Evolutionary conservation across 2,113 vertebrate genomes (phyloP).

Genomic region (Xenopus tropicalis): UCB_Xtro_10.0 CM004450.2:2937501-2938000

Average conservation of each 20-base stretch:
- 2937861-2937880: constrained; percentile 55
- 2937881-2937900: constrained; percentile 46
- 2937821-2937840: constrained; percentile 12
- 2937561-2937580: too few relatives aligned
- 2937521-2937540: too few relatives aligned
- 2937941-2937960: constrained; percentile 47
- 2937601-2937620: too few relatives aligned
- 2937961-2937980: constrained; percentile 54
- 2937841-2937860: constrained; percentile 22
- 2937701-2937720: neutral
- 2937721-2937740: too few relatives aligned
- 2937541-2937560: too few relatives aligned
- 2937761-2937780: constrained; percentile 17
- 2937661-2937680: too few relatives aligned
- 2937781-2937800: constrained; percentile 12
- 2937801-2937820: neutral
- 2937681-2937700: neutral
- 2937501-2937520: too few relatives aligned
- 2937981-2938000: constrained; percentile 49
- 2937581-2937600: too few relatives aligned
- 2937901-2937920: constrained; percentile 57
- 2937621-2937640: too few relatives aligned
- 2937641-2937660: too few relatives aligned
- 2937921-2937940: constrained; percentile 50
- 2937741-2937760: constrained; percentile 14